These are phyloP conservation scores for Chelonus insularis DNA, from an alignment of 1,140 invertebrate genomes.

Conservation along the genomic window DNA sequence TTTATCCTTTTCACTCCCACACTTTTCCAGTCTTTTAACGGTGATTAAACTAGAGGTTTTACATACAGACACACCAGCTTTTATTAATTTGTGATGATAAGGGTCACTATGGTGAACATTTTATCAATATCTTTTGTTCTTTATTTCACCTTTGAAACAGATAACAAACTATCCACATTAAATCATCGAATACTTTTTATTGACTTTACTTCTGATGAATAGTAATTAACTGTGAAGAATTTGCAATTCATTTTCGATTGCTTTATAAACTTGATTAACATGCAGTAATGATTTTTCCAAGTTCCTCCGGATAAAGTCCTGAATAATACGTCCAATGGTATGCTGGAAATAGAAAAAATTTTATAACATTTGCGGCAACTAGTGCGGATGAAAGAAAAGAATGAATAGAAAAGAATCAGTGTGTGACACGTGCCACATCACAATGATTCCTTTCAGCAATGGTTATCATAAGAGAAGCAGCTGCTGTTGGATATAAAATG, in stretches of 20 bases:
- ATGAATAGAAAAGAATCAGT: conserved; percentile 7
- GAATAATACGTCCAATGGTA: conserved; percentile 1
- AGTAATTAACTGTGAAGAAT: not conserved
- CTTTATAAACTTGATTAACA: not conserved
- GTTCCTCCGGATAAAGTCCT: not conserved
- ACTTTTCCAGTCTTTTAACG: not conserved
- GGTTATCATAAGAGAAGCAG: conserved; percentile 2
- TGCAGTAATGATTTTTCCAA: conserved; percentile 1
- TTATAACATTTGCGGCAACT: not conserved
- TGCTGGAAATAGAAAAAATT: not conserved
- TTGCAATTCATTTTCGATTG: conserved; percentile 9
- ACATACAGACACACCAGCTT: no score
- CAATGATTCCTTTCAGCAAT: conserved; percentile 8
- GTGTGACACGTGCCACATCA: not conserved
- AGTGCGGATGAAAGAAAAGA: not conserved
- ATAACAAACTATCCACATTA: no score
- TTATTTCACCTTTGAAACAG: no score
- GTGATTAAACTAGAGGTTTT: not conserved
- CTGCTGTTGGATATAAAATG: conserved; percentile 1
- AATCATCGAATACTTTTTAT: no score
- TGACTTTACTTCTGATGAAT: no score
- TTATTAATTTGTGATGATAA: no score
- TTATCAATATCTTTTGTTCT: no score
- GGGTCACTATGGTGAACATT: no score
- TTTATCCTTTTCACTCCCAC: not conserved